These are phyloP conservation scores for Drosophila willistoni DNA, from an alignment of 1,140 invertebrate genomes.

Conservation along the genomic window DNA sequence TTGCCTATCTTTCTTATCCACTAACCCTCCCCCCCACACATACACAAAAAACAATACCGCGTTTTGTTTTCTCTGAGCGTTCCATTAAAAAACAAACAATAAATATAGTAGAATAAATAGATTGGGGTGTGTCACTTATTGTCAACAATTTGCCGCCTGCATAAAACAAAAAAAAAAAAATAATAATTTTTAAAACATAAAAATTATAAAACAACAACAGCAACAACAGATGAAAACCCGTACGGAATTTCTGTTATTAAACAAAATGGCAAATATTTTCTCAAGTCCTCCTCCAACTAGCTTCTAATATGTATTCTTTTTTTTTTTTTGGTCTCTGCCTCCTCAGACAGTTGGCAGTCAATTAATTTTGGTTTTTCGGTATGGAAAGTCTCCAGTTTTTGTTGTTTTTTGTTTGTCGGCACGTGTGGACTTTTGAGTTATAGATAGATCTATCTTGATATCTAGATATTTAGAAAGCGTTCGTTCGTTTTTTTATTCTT, in stretches of 20 bases:
- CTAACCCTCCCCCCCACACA: not conserved
- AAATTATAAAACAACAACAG: not conserved
- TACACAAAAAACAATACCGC: no score
- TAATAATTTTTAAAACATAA: not conserved
- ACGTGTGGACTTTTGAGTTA: slow-evolving; percentile 32
- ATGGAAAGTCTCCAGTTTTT: slow-evolving; percentile 45
- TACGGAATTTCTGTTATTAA: slow-evolving; percentile 50
- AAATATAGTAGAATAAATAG: slow-evolving; percentile 11
- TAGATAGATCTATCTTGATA: slow-evolving; percentile 10
- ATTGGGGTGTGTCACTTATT: slow-evolving; percentile 38
- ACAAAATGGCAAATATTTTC: slow-evolving; percentile 51
- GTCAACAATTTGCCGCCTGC: slow-evolving; percentile 21
- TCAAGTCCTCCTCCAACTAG: slow-evolving; percentile 35
- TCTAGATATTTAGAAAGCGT: slow-evolving; percentile 8
- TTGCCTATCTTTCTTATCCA: not conserved
- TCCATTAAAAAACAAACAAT: slow-evolving; percentile 16
- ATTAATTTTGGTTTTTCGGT: slow-evolving; percentile 25
- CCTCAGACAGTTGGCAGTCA: slow-evolving; percentile 33
- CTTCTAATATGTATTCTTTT: slow-evolving; percentile 1
- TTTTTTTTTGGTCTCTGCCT: slow-evolving; percentile 6
- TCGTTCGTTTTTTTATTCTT: not conserved
- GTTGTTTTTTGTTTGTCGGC: slow-evolving; percentile 15
- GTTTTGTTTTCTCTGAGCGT: slow-evolving; percentile 11
- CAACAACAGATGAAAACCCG: not conserved
- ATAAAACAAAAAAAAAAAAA: slow-evolving; percentile 6